Evolutionary conservation across 2,888 invertebrate species (phyloP).

Genomic region (Acleris holmiana): DNA sequence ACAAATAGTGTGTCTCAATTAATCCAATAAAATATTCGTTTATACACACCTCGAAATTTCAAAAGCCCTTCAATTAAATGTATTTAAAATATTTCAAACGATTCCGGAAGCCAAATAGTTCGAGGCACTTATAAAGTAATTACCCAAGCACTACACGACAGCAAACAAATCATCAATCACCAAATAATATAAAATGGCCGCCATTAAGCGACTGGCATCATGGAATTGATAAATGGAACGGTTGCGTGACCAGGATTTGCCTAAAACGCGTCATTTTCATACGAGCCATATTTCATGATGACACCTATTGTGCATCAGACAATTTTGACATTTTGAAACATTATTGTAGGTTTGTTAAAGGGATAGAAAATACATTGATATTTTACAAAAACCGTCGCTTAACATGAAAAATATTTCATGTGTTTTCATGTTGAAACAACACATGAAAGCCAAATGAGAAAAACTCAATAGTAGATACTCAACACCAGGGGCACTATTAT

Average conservation of each 20-base stretch:
- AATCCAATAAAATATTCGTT: too few relatives aligned
- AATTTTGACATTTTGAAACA: background rate
- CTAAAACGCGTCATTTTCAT: conserved; percentile 7
- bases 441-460: too few relatives aligned
- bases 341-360: too few relatives aligned
- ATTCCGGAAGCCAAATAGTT: conserved; percentile 3
- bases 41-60: background rate
- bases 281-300: conserved; percentile 14
- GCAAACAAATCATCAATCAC: conserved; percentile 5
- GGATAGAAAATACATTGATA: too few relatives aligned
- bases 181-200: background rate
- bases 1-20: too few relatives aligned
- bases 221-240: conserved; percentile 25
- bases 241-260: conserved; percentile 26
- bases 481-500: too few relatives aligned
- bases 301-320: background rate
- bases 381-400: too few relatives aligned
- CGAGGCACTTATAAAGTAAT: background rate
- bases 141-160: background rate
- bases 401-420: too few relatives aligned
- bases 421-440: too few relatives aligned
- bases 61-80: background rate
- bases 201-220: conserved; percentile 22
- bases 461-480: too few relatives aligned
- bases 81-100: background rate